Percentiles rank a stretch among this genome's conserved stretches.
These are phyloP conservation scores for Tetramorium parvispinum DNA, from an alignment of 1,140 invertebrate genomes.

Conservation along the genomic window DNA sequence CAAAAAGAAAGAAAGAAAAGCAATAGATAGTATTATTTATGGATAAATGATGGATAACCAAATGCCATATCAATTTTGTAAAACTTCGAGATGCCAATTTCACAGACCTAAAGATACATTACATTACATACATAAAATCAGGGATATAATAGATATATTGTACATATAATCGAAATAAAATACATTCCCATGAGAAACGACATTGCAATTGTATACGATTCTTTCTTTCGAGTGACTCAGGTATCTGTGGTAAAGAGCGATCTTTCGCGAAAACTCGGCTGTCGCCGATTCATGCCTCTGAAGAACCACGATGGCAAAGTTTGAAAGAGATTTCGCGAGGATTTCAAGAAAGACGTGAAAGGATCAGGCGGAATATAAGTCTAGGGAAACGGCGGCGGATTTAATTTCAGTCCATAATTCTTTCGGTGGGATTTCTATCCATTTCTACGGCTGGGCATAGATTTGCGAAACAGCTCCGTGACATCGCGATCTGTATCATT, in stretches of 20 bases:
- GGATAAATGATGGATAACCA: no score
- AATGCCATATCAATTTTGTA: no score
- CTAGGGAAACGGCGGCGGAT: constrained; percentile 48
- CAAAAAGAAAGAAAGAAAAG: no score
- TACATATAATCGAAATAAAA: neutral
- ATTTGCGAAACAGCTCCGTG: constrained; percentile 20
- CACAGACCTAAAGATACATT: neutral
- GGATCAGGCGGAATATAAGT: constrained; percentile 56
- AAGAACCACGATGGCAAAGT: constrained; percentile 2
- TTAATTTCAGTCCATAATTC: constrained; percentile 68
- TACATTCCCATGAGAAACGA: neutral
- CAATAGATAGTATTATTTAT: no score
- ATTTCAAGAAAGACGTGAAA: constrained; percentile 45
- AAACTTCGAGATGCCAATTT: no score
- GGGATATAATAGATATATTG: no score
- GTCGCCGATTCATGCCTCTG: constrained; percentile 32
- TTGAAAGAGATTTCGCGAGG: constrained; percentile 58
- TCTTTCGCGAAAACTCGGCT: neutral
- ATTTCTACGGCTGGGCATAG: neutral
- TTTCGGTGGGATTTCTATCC: constrained; percentile 8
- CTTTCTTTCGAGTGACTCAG: neutral
- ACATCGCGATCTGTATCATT: neutral
- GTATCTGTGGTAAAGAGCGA: neutral
- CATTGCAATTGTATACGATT: neutral
- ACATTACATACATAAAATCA: neutral